phyloP scores from a whole-genome alignment of 1,140 invertebrate species.

The Zaprionus camerounensis region DNA sequence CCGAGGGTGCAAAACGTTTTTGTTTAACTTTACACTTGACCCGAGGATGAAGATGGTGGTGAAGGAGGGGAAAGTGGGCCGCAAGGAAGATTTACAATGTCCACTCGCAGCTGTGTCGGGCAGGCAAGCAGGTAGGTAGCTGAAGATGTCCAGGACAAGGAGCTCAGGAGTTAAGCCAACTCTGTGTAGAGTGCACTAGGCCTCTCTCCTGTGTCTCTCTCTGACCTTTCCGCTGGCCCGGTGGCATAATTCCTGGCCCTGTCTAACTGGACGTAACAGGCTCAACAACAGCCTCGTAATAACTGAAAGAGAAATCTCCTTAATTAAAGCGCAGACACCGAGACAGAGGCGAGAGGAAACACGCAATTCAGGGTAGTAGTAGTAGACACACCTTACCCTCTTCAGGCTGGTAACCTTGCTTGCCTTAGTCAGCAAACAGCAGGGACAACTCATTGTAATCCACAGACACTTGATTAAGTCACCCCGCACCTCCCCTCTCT shows the following conservation, averaged over 20 bases:
- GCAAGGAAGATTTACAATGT: conserved; percentile 1
- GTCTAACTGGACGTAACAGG: conserved; percentile 4
- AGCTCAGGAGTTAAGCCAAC: conserved; percentile 7
- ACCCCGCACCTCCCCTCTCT: background rate
- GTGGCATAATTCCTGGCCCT: conserved; percentile 1
- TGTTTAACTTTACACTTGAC: conserved; percentile 73
- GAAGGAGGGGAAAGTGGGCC: background rate
- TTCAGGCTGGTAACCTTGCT: background rate
- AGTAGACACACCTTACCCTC: background rate
- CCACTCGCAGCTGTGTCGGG: conserved; percentile 5
- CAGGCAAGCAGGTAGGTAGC: background rate
- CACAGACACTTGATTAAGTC: conserved; percentile 12
- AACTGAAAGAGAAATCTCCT: conserved; percentile 17
- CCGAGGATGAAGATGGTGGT: conserved; percentile 25
- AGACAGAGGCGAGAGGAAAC: conserved; percentile 14
- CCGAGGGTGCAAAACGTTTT: conserved; percentile 56
- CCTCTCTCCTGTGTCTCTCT: background rate
- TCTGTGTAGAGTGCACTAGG: background rate
- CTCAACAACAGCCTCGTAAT: conserved; percentile 12
- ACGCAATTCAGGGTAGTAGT: background rate
- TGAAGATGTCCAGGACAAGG: background rate
- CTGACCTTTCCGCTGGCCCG: background rate
- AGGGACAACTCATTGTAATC: conserved; percentile 43
- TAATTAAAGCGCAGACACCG: conserved; percentile 21
- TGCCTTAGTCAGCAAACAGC: conserved; percentile 11